phyloP scores from a whole-genome alignment of 2,113 vertebrate genomes.

The Callionymus lyra region DNA sequence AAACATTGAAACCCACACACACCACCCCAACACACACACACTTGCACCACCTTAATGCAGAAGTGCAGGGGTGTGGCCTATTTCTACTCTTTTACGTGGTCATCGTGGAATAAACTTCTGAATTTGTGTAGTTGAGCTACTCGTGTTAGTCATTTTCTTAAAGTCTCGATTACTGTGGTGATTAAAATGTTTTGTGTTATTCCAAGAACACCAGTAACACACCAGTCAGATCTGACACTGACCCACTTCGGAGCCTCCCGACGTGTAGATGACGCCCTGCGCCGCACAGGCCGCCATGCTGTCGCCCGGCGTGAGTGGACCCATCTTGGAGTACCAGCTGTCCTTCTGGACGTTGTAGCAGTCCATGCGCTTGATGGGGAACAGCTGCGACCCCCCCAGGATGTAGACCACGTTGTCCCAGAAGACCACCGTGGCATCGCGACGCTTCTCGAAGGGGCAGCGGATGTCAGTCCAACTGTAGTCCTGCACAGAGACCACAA shows the following conservation, averaged over 20 bases:
- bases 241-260: slow-evolving; percentile 96
- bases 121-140: no score
- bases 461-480: slow-evolving; percentile 96
- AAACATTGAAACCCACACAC: no score
- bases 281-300: slow-evolving; percentile 92
- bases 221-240: no score
- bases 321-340: slow-evolving; percentile 97
- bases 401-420: slow-evolving; percentile 99
- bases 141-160: no score
- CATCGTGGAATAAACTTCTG: no score
- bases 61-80: no score
- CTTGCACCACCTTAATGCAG: no score
- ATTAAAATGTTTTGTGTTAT: no score
- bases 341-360: slow-evolving; percentile 98
- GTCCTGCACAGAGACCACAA: slow-evolving; percentile 65
- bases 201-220: no score
- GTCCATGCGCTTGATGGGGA: slow-evolving; percentile 97
- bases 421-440: slow-evolving; percentile 89
- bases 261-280: slow-evolving; percentile 96
- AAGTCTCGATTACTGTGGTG: no score
- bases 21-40: no score
- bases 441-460: slow-evolving; percentile 94
- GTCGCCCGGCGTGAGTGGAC: slow-evolving; percentile 88
- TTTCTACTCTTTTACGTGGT: no score
- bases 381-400: slow-evolving; percentile 94